A percentile compares a stretch with the other conserved stretches of the same genome.
phyloP scores from a whole-genome alignment of 2,888 invertebrate species.

The Tipula unca region DNA sequence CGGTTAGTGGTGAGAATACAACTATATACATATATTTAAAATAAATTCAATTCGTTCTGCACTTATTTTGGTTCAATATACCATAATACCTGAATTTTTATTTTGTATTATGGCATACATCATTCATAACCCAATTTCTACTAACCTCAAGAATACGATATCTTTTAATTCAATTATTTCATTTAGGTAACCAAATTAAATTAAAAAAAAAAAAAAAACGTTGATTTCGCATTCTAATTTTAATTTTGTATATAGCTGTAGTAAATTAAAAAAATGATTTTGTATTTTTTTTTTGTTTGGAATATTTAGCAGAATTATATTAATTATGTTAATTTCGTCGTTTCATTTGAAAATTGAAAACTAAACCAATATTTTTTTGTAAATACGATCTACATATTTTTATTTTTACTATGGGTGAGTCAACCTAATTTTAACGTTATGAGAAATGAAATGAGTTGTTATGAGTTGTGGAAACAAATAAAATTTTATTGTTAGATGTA shows the following conservation, averaged over 20 bases:
- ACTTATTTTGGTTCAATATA: too few species aligned
- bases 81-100: too few species aligned
- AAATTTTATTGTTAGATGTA: too few species aligned
- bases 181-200: not conserved
- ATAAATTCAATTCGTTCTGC: too few species aligned
- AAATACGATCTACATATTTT: not conserved
- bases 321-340: not conserved
- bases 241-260: not conserved
- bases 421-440: not conserved
- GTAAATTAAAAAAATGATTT: not conserved
- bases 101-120: not conserved
- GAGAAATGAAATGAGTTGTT: too few species aligned
- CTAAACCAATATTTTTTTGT: not conserved
- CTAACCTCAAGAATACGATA: not conserved
- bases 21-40: too few species aligned
- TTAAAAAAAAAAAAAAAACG: not conserved
- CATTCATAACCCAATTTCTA: not conserved
- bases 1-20: too few species aligned
- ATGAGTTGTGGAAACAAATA: too few species aligned
- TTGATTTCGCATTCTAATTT: not conserved
- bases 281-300: not conserved
- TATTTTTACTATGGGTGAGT: not conserved
- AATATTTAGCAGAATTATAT: not conserved
- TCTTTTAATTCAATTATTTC: not conserved
- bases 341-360: not conserved